Evolutionary conservation across 2,888 invertebrate species (phyloP).

Genomic region (Cenopis cana): DNA sequence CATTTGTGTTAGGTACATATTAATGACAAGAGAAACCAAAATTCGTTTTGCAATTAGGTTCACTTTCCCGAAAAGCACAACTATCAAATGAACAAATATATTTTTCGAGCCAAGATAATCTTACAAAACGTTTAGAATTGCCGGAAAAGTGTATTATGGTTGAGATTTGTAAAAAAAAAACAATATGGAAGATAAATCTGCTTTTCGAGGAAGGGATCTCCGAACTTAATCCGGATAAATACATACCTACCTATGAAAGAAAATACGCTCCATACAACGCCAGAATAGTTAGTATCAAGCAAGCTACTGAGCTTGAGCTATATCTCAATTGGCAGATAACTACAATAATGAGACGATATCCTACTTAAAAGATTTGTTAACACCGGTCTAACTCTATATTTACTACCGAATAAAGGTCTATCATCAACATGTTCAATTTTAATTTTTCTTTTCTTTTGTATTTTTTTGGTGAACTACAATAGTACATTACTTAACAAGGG

Average conservation of each 20-base stretch:
- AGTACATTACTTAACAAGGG: too few species aligned
- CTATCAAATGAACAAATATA: not conserved
- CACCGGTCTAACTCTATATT: too few species aligned
- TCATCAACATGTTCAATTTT: too few species aligned
- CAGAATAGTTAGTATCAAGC: not conserved
- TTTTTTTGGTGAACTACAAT: too few species aligned
- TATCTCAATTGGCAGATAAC: not conserved
- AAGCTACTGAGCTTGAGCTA: not conserved
- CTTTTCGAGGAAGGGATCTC: not conserved
- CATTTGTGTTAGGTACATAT: not conserved
- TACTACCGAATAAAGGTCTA: too few species aligned
- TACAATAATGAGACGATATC: not conserved
- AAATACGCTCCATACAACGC: conserved; percentile 4
- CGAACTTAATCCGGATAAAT: conserved; percentile 4
- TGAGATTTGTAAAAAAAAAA: not conserved
- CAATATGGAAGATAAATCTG: not conserved
- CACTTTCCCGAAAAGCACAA: conserved; percentile 11
- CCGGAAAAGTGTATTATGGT: not conserved
- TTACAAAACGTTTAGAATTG: not conserved
- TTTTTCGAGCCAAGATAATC: not conserved
- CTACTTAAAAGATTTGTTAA: too few species aligned
- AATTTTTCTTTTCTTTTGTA: too few species aligned
- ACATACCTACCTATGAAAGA: not conserved
- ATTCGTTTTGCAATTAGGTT: not conserved
- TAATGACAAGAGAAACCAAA: not conserved